Base-by-base conservation (phyloP, 2,113 vertebrate genomes). In the Trematocara variabile region DNA sequence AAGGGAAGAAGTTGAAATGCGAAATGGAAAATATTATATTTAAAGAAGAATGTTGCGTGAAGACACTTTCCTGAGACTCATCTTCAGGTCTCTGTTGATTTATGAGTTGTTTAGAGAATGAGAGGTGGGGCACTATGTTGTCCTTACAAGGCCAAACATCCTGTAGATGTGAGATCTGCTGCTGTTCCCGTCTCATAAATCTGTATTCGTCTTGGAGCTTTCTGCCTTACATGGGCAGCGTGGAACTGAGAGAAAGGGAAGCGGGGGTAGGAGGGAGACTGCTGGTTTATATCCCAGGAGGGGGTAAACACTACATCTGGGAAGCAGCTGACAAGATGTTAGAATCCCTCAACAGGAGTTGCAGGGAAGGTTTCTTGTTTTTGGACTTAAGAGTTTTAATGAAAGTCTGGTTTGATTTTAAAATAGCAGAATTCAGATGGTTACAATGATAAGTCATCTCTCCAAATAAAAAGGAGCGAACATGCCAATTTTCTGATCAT, bases 141-240 rank as follows among this genome's bases (percentile, higher is more conserved):
- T 90, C 95, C 95, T 90, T 95, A 95, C 87, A 95, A 91, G 93
- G 93, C 58, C 83, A 86, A 81, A 39, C 85, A 55, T 83, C 88
- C 84, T 87, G 83, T 33, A 39, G 18, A 85, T 83, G 55, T 58
- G 44, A 56, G n/a, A 80, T 46, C 52, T 70, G 52, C 4, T 8
- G 73, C 75, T 58, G 53, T 84, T 80, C 55, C n/a, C 52, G 6
- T 75, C 48, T 48, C 41, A n/a, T 4, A 78, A 56, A 86, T 82
- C 14, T 39, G 7, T 8, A 63, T 87, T 81, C 83, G 84, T 68
- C 75, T 41, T 1, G 9, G 46, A 20, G 11, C 50, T 79, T 81
- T n/a, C 84, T 91, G 86, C 93, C 96, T 94, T 95, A 96, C 81
- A 96, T 91, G 95, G 95, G 16, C 92, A 93, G 68, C 8, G 30